phyloP scores from a whole-genome alignment of 2,113 vertebrate species.

The Isichthys henryi region DNA sequence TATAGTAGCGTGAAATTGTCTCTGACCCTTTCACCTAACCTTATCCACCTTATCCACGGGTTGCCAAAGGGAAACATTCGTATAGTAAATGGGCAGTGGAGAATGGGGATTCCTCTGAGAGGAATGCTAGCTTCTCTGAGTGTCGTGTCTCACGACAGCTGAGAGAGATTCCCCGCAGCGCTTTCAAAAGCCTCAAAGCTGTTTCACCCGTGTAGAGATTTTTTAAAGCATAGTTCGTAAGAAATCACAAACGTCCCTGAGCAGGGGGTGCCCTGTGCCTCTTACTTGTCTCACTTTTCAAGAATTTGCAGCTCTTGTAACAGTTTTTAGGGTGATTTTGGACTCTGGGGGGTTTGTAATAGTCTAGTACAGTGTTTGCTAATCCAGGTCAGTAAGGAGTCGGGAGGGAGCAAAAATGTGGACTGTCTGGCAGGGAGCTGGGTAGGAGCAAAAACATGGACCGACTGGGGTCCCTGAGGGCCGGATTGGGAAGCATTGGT shows the following conservation, averaged over 20 bases:
- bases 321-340: not conserved
- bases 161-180: slow-evolving; percentile 25
- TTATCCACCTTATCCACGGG: slow-evolving; percentile 56
- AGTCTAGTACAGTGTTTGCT: not conserved
- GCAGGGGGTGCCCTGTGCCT: not conserved
- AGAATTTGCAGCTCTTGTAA: slow-evolving; percentile 3
- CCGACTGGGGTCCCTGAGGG: too few relatives aligned
- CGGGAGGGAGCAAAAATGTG: not conserved
- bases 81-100: slow-evolving; percentile 41
- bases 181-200: slow-evolving; percentile 4
- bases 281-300: slow-evolving; percentile 1
- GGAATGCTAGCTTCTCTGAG: slow-evolving; percentile 42
- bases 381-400: not conserved
- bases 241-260: not conserved
- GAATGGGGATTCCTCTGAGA: slow-evolving; percentile 8
- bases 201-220: slow-evolving; percentile 5
- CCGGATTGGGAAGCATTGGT: not conserved
- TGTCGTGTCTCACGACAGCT: slow-evolving; percentile 43
- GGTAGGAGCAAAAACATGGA: too few relatives aligned
- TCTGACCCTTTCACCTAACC: slow-evolving; percentile 21
- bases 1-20: slow-evolving; percentile 7
- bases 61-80: slow-evolving; percentile 57
- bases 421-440: too few relatives aligned
- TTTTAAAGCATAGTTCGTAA: slow-evolving; percentile 15
- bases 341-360: slow-evolving; percentile 24